Base-by-base conservation (phyloP, 2,888 invertebrate genomes). In the Trichopria drosophilae region DNA sequence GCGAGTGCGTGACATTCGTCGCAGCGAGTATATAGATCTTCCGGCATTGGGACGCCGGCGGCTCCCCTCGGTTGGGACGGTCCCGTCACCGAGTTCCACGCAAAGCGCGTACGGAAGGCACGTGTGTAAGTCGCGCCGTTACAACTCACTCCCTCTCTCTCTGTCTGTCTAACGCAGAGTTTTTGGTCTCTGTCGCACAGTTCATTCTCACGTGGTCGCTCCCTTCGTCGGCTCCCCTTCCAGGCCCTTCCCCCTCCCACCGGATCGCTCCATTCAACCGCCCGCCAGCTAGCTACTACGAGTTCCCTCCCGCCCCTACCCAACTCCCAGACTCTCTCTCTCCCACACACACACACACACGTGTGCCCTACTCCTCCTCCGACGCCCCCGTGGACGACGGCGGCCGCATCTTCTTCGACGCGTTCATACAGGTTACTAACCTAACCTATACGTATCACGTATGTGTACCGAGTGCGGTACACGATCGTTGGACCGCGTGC, bases 391-490 rank as follows among this genome's bases (percentile, higher is more conserved):
- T n/a, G n/a, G n/a, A n/a, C n/a, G n/a, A n/a, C n/a, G n/a, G n/a
- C n/a, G n/a, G n/a, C n/a, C n/a, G n/a, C n/a, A n/a, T n/a, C n/a
- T n/a, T n/a, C 55, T 55, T 42, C 57, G 57, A 61, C 57, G 57
- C 59, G 58, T 59, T 63, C 62, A 55, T 55, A 67, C 66, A 64
- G 62, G 65, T 67, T 65, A 52, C 62, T 56, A 68, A 65, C 67
- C 68, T 68, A 60, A 65, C 66, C 66, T 67, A 65, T 18, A n/a
- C n/a, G n/a, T n/a, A n/a, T n/a, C n/a, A n/a, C n/a, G n/a, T n/a
- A n/a, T n/a, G n/a, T n/a, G n/a, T n/a, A n/a, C n/a, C n/a, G n/a
- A n/a, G n/a, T n/a, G n/a, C n/a, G n/a, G n/a, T n/a, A n/a, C n/a
- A n/a, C n/a, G n/a, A n/a, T n/a, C n/a, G n/a, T n/a, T n/a, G n/a